A percentile compares a stretch with the other conserved stretches of the same genome.
Evolutionary conservation across 1,140 invertebrate genomes (phyloP).

Genomic region (Nylanderia fulva): DNA sequence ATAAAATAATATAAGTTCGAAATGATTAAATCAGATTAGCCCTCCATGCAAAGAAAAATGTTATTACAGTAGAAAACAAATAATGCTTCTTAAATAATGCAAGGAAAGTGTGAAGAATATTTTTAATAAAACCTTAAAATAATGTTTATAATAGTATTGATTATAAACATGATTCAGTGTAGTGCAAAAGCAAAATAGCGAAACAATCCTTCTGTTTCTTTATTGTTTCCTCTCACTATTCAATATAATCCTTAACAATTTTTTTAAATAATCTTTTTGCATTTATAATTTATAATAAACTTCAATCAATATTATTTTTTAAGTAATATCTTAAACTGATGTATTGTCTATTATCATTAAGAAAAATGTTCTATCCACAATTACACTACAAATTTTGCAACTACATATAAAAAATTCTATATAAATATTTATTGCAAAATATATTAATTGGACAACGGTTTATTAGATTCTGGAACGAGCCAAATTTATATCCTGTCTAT

Average conservation of each 20-base stretch:
- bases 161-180: background rate
- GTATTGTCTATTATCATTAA: background rate
- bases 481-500: slow-evolving; percentile 36
- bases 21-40: background rate
- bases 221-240: background rate
- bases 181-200: too few species aligned
- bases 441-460: background rate
- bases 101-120: too few species aligned
- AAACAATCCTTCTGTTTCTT: background rate
- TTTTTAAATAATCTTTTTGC: too few species aligned
- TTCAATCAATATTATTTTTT: too few species aligned
- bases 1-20: background rate
- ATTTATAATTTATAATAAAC: too few species aligned
- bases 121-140: background rate
- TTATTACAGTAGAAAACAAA: too few species aligned
- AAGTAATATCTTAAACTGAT: too few species aligned
- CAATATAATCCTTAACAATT: background rate
- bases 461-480: slow-evolving; percentile 21
- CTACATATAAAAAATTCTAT: background rate
- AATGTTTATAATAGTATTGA: background rate
- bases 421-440: background rate
- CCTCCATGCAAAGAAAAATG: background rate
- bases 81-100: too few species aligned
- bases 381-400: background rate
- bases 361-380: background rate